Evolutionary conservation across 2,888 invertebrate genomes (phyloP).

Genomic region (Liodrosophila aerea): DNA sequence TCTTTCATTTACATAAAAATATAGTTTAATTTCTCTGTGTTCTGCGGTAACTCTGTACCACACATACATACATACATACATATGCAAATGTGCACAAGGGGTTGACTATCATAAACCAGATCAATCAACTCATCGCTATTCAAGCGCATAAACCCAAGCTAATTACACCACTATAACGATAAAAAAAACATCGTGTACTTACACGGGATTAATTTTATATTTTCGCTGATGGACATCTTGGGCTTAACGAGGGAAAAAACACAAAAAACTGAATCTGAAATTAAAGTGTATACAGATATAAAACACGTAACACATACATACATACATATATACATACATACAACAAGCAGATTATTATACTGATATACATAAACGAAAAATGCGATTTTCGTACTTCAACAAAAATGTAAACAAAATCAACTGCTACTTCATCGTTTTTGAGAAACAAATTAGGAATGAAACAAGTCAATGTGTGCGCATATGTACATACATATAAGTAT

Average conservation of each 20-base stretch:
- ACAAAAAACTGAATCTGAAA: background rate
- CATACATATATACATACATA: constrained; percentile 2
- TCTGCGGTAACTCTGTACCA: too few species aligned
- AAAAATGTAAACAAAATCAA: too few species aligned
- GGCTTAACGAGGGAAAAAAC: background rate
- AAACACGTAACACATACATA: background rate
- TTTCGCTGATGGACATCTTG: constrained; percentile 10
- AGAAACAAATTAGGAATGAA: too few species aligned
- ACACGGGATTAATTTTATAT: constrained; percentile 5
- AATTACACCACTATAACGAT: constrained; percentile 16
- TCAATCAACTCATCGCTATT: constrained; percentile 48
- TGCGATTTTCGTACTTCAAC: too few species aligned
- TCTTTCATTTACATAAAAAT: too few species aligned
- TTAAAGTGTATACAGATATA: background rate
- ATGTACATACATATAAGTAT: background rate
- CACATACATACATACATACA: too few species aligned
- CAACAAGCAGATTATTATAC: too few species aligned
- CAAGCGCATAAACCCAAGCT: constrained; percentile 31
- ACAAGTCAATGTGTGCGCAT: too few species aligned
- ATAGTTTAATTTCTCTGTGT: too few species aligned
- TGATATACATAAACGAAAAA: too few species aligned
- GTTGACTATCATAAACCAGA: constrained; percentile 18
- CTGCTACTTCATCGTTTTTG: too few species aligned
- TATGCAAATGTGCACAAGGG: constrained; percentile 56
- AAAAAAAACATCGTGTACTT: constrained; percentile 15